Conservation (phyloP, 2,888 invertebrate species). For the Creontiades dilutus region DNA sequence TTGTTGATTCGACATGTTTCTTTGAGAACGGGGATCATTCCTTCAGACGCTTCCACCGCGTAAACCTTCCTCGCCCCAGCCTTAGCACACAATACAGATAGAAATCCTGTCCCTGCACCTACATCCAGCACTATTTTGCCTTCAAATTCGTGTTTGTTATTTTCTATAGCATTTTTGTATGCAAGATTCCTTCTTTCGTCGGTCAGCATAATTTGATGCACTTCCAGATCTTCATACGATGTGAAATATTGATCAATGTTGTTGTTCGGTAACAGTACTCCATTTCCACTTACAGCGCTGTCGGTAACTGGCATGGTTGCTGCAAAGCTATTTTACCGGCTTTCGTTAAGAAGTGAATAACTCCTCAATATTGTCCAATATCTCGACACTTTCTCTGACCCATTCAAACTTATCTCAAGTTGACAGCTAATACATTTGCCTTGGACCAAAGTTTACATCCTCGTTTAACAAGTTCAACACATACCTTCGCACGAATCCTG, state of each 20-base stretch:
- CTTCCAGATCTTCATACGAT: constrained; percentile 75
- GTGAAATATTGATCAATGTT: constrained; percentile 56
- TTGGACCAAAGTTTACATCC: too few relatives aligned
- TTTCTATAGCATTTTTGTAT: constrained; percentile 89
- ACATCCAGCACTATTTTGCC: constrained; percentile 92
- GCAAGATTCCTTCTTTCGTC: constrained; percentile 88
- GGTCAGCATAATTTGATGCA: constrained; percentile 89
- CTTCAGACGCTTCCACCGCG: constrained; percentile 88
- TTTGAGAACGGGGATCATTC: constrained; percentile 83
- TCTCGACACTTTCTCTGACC: too few relatives aligned
- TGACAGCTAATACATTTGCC: too few relatives aligned
- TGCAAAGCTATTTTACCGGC: too few relatives aligned
- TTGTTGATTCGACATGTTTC: constrained; percentile 86
- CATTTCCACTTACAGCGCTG: background rate
- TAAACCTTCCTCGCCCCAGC: constrained; percentile 94
- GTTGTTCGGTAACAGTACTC: background rate
- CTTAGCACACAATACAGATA: constrained; percentile 93
- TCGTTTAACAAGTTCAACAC: too few relatives aligned
- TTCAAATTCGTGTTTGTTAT: constrained; percentile 84
- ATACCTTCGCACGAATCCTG: too few relatives aligned
- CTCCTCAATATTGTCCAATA: too few relatives aligned
- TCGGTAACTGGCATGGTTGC: background rate
- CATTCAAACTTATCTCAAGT: too few relatives aligned
- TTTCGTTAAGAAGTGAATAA: too few relatives aligned
- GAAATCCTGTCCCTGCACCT: constrained; percentile 92